Evolutionary conservation across 2,797 vertebrate genomes (phyloP).

Genomic region (Glyptemys insculpta): DNA sequence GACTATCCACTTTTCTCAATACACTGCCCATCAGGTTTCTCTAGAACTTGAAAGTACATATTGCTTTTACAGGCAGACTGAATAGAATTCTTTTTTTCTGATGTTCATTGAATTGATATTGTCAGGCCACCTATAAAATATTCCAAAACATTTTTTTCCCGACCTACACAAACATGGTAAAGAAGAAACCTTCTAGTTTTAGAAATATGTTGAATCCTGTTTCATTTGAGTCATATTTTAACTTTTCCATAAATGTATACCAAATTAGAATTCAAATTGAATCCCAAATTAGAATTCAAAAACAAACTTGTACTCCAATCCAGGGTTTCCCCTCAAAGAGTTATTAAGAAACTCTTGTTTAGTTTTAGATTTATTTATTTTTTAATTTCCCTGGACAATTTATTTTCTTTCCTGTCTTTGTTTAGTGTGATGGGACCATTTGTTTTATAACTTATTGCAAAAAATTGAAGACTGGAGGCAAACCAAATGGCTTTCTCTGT

Average conservation of each 20-base stretch:
- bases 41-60: background rate
- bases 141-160: background rate
- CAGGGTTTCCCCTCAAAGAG: background rate
- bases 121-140: background rate
- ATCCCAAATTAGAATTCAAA: background rate
- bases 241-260: accelerated
- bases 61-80: background rate
- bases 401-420: background rate
- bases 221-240: background rate
- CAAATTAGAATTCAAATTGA: no score
- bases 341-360: background rate
- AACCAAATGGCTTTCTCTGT: background rate
- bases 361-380: background rate
- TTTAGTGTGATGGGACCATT: background rate
- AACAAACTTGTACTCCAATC: background rate
- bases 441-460: background rate
- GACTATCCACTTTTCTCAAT: background rate
- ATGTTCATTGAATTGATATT: accelerated
- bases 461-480: background rate
- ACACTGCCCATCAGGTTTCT: accelerated
- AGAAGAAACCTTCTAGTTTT: accelerated
- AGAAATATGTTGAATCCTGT: background rate
- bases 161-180: accelerated
- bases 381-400: background rate
- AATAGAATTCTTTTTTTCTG: background rate